phyloP scores from a whole-genome alignment of 2,113 vertebrate genomes.

The Sinocyclocheilus anshuiensis region DNA sequence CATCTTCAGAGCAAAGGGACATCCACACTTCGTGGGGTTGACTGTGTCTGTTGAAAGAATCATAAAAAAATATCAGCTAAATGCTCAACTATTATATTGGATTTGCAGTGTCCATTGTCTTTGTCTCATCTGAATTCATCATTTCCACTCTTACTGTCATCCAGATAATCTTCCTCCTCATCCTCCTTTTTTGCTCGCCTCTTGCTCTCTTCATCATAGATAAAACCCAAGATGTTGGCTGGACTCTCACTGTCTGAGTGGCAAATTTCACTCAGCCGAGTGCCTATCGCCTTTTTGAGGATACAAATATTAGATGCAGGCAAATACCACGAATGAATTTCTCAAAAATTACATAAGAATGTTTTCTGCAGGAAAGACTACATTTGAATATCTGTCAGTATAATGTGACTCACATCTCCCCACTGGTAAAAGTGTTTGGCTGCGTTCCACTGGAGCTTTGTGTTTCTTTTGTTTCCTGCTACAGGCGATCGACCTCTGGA shows the following conservation, averaged over 20 bases:
- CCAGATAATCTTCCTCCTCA: slow-evolving; percentile 98
- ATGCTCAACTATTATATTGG: not conserved
- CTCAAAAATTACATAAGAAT: not conserved
- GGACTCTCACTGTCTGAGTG: slow-evolving; percentile 95
- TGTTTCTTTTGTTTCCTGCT: slow-evolving; percentile 96
- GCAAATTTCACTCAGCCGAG: slow-evolving; percentile 92
- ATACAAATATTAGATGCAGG: slow-evolving; percentile 24
- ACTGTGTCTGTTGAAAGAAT: slow-evolving; percentile 83
- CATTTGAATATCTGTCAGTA: not conserved
- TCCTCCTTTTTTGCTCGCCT: slow-evolving; percentile 93
- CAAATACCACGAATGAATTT: not conserved
- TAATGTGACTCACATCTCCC: slow-evolving; percentile 87
- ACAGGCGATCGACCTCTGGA: slow-evolving; percentile 92
- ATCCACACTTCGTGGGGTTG: slow-evolving; percentile 96
- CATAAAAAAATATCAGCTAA: not conserved
- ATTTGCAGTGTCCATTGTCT: not conserved
- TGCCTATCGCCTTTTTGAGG: slow-evolving; percentile 85
- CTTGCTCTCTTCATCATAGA: slow-evolving; percentile 97
- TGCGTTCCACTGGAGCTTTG: slow-evolving; percentile 98
- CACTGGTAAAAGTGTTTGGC: slow-evolving; percentile 98
- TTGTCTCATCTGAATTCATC: not conserved
- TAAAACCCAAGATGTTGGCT: slow-evolving; percentile 93
- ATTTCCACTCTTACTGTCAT: slow-evolving; percentile 92
- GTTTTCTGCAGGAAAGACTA: not conserved
- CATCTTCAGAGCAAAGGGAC: slow-evolving; percentile 98